phyloP scores from a whole-genome alignment of 1,140 invertebrate species.

The Drosophila truncata region DNA sequence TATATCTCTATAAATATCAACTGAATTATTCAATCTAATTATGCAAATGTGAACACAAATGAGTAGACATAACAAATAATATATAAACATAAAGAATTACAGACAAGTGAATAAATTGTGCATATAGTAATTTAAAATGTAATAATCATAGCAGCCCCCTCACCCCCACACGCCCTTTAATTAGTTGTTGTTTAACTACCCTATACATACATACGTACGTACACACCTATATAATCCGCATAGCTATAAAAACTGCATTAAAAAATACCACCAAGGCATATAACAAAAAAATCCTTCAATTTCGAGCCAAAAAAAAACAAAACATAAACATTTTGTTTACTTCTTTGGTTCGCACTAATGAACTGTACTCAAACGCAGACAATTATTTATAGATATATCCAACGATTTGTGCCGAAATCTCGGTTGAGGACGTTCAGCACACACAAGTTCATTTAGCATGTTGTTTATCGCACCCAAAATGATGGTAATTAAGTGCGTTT shows the following conservation, averaged over 20 bases:
- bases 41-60: slow-evolving; percentile 57
- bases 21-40: slow-evolving; percentile 47
- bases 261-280: slow-evolving; percentile 63
- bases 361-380: slow-evolving; percentile 65
- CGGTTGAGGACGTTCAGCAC: slow-evolving; percentile 5
- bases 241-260: slow-evolving; percentile 40
- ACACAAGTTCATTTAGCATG: slow-evolving; percentile 57
- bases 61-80: slow-evolving; percentile 49
- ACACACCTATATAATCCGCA: slow-evolving; percentile 22
- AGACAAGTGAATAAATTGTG: slow-evolving; percentile 74
- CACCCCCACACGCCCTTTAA: slow-evolving; percentile 20
- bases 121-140: slow-evolving; percentile 72
- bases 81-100: slow-evolving; percentile 34
- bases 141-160: slow-evolving; percentile 44
- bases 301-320: slow-evolving; percentile 37
- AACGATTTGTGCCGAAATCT: slow-evolving; percentile 26
- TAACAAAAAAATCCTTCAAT: slow-evolving; percentile 70
- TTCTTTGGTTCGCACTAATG: slow-evolving; percentile 59
- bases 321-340: slow-evolving; percentile 7
- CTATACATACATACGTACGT: slow-evolving; percentile 19
- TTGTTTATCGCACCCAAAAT: slow-evolving; percentile 71
- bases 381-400: slow-evolving; percentile 54
- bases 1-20: slow-evolving; percentile 51
- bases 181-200: slow-evolving; percentile 69
- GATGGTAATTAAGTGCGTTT: slow-evolving; percentile 52